Evolutionary conservation across 2,888 invertebrate species (phyloP).

Genomic region (Epirrhoe alternata): DNA sequence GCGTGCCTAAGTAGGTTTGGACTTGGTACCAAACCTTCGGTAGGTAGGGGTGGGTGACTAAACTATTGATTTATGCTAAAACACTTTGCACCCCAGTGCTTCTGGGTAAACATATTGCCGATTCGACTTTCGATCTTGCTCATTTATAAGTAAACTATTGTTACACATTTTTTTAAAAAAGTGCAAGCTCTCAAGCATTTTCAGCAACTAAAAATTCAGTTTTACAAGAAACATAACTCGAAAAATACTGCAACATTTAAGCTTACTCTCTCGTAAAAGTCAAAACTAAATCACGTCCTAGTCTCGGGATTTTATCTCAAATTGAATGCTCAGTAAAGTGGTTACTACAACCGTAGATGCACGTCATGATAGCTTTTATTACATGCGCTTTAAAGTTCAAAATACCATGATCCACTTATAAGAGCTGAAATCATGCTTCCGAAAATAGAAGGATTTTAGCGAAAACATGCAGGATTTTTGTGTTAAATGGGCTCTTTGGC

Average conservation of each 20-base stretch:
- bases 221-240: neutral
- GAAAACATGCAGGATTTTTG: constrained; percentile 18
- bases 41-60: constrained; percentile 38
- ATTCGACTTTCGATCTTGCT: neutral
- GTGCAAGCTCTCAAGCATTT: no score
- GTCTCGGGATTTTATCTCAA: constrained; percentile 35
- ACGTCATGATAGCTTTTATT: constrained; percentile 14
- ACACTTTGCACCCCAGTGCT: constrained; percentile 44
- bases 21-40: constrained; percentile 9
- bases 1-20: neutral
- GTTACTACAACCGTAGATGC: constrained; percentile 10
- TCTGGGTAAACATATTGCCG: neutral
- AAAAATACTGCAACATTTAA: neutral
- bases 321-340: constrained; percentile 35
- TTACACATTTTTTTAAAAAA: no score
- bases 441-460: constrained; percentile 11
- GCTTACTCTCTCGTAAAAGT: constrained; percentile 5
- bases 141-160: no score
- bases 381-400: constrained; percentile 8
- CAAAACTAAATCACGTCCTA: constrained; percentile 16
- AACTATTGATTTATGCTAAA: constrained; percentile 58
- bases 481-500: constrained; percentile 7
- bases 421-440: constrained; percentile 23
- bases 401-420: constrained; percentile 2
- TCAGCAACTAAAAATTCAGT: no score